phyloP scores from a whole-genome alignment of 2,797 vertebrate species.

The Anguilla obscura region DNA sequence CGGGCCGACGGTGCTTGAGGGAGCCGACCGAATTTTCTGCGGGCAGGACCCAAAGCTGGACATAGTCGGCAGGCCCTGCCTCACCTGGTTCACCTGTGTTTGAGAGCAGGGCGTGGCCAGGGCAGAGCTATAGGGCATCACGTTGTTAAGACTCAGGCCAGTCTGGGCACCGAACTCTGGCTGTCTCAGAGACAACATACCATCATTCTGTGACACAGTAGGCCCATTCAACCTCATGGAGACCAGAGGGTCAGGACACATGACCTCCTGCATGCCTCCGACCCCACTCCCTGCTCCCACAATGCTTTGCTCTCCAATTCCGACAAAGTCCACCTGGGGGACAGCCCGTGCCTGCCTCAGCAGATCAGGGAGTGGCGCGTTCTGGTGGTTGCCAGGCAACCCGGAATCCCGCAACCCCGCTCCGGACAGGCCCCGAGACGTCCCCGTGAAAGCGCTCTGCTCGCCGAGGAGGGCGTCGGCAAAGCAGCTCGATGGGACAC shows the following conservation, averaged over 20 bases:
- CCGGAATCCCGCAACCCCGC: neutral
- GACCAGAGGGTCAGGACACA: neutral
- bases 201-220: neutral
- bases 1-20: constrained; percentile 37
- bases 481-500: neutral
- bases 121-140: neutral
- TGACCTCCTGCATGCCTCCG: neutral
- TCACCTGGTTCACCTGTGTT: neutral
- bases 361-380: neutral
- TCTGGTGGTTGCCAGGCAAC: neutral
- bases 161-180: neutral
- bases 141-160: neutral
- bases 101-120: neutral
- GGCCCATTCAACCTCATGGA: neutral
- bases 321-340: neutral
- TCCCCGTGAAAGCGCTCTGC: neutral
- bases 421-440: neutral
- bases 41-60: neutral
- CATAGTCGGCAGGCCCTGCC: neutral
- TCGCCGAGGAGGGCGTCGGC: neutral
- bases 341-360: neutral
- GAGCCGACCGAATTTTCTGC: neutral
- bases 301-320: neutral
- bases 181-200: neutral
- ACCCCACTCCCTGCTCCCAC: neutral